A percentile compares a stretch with the other conserved stretches of the same genome.
phyloP scores from a whole-genome alignment of 2,888 invertebrate genomes.

The Cryptocephalus primarius region DNA sequence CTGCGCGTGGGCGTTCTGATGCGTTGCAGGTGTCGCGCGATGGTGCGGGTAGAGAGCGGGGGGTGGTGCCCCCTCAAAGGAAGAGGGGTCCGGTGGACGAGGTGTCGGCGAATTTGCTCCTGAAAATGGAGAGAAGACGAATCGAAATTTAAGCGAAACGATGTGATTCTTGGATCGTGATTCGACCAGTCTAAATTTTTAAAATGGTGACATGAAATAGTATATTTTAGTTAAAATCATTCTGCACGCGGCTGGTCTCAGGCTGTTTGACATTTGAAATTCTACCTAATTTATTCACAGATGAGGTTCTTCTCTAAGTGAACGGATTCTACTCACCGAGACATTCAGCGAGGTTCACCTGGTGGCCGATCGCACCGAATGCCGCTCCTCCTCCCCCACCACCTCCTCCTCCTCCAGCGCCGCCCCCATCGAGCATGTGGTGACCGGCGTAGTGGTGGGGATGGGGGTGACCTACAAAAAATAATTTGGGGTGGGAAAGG shows the following conservation, averaged over 20 bases:
- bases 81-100: constrained; percentile 32
- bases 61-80: constrained; percentile 60
- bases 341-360: constrained; percentile 50
- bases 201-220: too few relatives aligned
- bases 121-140: constrained; percentile 16
- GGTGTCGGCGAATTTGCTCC: constrained; percentile 58
- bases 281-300: not conserved
- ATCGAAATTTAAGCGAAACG: not conserved
- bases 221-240: too few relatives aligned
- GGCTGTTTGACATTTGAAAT: not conserved
- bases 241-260: too few relatives aligned
- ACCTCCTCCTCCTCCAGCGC: too few relatives aligned
- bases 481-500: too few relatives aligned
- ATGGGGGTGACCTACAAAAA: too few relatives aligned
- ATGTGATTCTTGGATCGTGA: not conserved
- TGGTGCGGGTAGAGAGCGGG: constrained; percentile 59
- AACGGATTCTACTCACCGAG: constrained; percentile 22
- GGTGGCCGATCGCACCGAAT: constrained; percentile 73
- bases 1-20: constrained; percentile 69
- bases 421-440: too few relatives aligned
- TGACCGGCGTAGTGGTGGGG: too few relatives aligned
- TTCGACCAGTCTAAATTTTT: not conserved
- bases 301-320: too few relatives aligned
- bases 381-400: constrained; percentile 31
- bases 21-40: constrained; percentile 62